Conservation (phyloP, 2,888 invertebrate species). For the Habroteleia sp. region DNA sequence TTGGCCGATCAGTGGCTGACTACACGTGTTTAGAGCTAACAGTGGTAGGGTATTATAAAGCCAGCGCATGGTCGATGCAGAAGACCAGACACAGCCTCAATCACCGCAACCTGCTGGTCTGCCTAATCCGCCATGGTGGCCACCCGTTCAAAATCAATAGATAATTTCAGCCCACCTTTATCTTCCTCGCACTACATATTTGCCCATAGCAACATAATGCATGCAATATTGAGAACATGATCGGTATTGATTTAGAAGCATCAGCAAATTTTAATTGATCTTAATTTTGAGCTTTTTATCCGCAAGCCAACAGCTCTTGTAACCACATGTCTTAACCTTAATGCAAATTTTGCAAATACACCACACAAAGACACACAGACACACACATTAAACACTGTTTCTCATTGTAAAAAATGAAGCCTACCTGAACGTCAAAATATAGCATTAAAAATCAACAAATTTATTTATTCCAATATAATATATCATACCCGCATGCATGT, state of each 20-base stretch:
- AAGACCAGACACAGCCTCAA: slow-evolving; percentile 79
- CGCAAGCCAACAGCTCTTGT: too few relatives aligned
- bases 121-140: slow-evolving; percentile 77
- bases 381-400: too few relatives aligned
- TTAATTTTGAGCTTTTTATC: slow-evolving; percentile 10
- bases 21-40: slow-evolving; percentile 78
- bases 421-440: too few relatives aligned
- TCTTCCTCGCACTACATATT: slow-evolving; percentile 50
- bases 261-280: slow-evolving; percentile 35
- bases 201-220: slow-evolving; percentile 42
- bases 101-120: slow-evolving; percentile 78
- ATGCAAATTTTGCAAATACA: too few relatives aligned
- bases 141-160: slow-evolving; percentile 79
- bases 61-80: slow-evolving; percentile 76
- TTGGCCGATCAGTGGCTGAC: slow-evolving; percentile 79
- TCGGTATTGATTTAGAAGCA: slow-evolving; percentile 44
- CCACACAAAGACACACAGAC: too few relatives aligned
- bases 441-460: too few relatives aligned
- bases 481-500: too few relatives aligned
- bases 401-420: too few relatives aligned
- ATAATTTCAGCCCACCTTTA: slow-evolving; percentile 72
- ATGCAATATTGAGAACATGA: slow-evolving; percentile 41
- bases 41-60: slow-evolving; percentile 76
- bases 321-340: too few relatives aligned
- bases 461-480: too few relatives aligned